These are phyloP conservation scores for Calyptomena viridis DNA, from an alignment of 2,113 vertebrate genomes.

Conservation along the genomic window DNA sequence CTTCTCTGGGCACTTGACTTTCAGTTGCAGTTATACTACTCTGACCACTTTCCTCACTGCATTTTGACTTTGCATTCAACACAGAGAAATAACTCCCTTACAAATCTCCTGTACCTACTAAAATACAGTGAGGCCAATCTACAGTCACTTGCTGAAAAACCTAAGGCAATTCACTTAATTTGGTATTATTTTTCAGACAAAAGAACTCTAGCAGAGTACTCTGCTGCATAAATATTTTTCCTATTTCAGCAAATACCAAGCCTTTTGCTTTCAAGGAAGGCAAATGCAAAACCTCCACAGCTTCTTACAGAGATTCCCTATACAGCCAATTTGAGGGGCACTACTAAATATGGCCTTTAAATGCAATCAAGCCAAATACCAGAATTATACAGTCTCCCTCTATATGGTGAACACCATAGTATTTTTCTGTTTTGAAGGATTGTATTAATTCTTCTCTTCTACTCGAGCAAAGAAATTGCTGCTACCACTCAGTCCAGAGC, in stretches of 20 bases:
- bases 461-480: background rate
- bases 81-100: background rate
- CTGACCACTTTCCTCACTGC: background rate
- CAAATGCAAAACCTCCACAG: background rate
- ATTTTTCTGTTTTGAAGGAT: background rate
- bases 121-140: background rate
- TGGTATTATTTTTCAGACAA: background rate
- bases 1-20: background rate
- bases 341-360: background rate
- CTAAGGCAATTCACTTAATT: constrained; percentile 5
- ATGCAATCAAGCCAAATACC: background rate
- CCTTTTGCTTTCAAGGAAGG: background rate
- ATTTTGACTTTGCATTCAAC: background rate
- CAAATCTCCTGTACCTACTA: background rate
- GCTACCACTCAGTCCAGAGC: background rate
- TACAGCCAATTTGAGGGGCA: background rate
- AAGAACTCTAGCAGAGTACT: background rate
- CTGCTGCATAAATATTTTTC: background rate
- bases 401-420: background rate
- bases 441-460: background rate
- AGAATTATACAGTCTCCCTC: background rate
- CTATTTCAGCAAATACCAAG: background rate
- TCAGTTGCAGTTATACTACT: background rate
- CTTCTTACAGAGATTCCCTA: background rate
- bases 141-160: background rate